Percentiles rank a stretch among this genome's conserved stretches.
Conservation (phyloP, 2,113 vertebrate species). For the Benthochromis sp. region DNA sequence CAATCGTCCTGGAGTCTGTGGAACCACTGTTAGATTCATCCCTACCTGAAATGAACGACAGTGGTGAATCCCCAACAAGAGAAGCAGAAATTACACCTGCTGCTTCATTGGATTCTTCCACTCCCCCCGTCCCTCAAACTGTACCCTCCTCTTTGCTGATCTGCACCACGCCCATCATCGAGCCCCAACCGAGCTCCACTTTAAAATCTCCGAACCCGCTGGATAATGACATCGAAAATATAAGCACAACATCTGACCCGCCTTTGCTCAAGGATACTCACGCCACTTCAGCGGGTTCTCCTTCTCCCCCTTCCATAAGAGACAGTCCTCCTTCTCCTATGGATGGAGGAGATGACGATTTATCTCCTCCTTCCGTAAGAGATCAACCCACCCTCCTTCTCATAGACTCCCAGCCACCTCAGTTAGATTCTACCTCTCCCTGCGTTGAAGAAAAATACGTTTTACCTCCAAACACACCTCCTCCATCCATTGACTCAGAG, state of each 20-base stretch:
- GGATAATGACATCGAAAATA: not conserved
- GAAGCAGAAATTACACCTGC: not conserved
- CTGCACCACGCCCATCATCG: slow-evolving; percentile 43
- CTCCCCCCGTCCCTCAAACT: not conserved
- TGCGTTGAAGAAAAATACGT: not conserved
- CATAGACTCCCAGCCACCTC: not conserved
- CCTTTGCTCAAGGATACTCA: not conserved
- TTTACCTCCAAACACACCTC: not conserved
- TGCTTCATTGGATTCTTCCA: not conserved
- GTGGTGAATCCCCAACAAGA: not conserved
- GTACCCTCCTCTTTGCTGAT: slow-evolving; percentile 24
- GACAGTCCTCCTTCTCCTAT: not conserved
- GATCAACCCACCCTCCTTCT: not conserved
- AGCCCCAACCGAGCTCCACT: slow-evolving; percentile 22
- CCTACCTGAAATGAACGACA: not conserved
- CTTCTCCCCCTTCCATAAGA: not conserved
- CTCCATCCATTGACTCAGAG: slow-evolving; percentile 23
- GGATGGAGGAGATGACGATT: not conserved
- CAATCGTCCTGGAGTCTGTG: not conserved
- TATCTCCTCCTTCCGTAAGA: not conserved
- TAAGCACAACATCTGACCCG: not conserved
- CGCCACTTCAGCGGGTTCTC: not conserved
- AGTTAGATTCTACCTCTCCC: slow-evolving; percentile 17
- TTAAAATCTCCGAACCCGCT: slow-evolving; percentile 23
- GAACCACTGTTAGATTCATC: not conserved